Conservation (phyloP, 30 jellyfish, hydroid and myxozoan genomes). For the Aurelia sp. region DNA sequence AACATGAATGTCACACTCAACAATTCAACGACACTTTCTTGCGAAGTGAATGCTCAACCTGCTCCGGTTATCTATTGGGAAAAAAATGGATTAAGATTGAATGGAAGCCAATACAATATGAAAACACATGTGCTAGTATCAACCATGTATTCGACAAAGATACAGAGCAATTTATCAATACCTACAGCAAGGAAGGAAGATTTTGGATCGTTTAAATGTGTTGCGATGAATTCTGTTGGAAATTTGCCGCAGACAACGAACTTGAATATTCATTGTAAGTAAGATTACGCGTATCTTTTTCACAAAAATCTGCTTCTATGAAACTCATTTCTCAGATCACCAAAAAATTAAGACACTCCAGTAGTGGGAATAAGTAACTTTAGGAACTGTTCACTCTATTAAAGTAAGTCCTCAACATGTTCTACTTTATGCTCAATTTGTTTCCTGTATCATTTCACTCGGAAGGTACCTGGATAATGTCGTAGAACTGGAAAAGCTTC, state of each 20-base stretch:
- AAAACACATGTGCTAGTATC: not conserved
- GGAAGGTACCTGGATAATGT: no score
- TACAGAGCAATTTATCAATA: slow-evolving; percentile 33
- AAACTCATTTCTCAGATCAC: no score
- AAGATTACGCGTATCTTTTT: no score
- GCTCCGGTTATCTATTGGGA: slow-evolving; percentile 37
- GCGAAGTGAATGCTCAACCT: slow-evolving; percentile 45
- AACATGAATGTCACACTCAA: slow-evolving; percentile 1
- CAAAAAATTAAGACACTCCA: no score
- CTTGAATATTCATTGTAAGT: slow-evolving; percentile 38
- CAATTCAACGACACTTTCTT: not conserved
- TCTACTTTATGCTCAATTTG: no score
- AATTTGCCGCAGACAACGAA: slow-evolving; percentile 8
- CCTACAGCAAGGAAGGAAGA: slow-evolving; percentile 1
- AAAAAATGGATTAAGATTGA: slow-evolving; percentile 1
- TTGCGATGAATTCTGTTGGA: slow-evolving; percentile 40
- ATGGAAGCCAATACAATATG: not conserved
- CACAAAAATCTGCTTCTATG: no score
- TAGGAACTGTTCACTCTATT: no score
- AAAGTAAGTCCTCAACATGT: no score
- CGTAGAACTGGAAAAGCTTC: no score
- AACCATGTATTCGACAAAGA: slow-evolving; percentile 5
- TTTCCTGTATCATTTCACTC: no score
- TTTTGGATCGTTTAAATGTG: slow-evolving; percentile 16
- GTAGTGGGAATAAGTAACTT: no score